A percentile compares a stretch with the other conserved stretches of the same genome.
These are phyloP conservation scores for Rotaria sp. DNA, from an alignment of 2,888 invertebrate species.

Conservation along the genomic window DNA sequence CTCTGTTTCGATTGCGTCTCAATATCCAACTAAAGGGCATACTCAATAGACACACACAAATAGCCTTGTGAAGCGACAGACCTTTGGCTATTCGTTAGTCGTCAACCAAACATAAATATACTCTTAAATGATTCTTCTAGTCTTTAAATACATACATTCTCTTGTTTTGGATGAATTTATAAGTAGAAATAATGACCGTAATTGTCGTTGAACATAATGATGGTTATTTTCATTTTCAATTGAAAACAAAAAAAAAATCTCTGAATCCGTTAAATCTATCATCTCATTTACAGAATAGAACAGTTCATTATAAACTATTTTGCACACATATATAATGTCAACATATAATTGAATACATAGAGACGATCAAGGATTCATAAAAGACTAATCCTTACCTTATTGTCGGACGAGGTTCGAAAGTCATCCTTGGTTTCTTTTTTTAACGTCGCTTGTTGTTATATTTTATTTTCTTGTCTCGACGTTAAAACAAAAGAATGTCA, in stretches of 20 bases:
- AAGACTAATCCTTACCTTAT: slow-evolving; percentile 6
- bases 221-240: too few species aligned
- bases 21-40: slow-evolving; percentile 4
- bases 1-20: background rate
- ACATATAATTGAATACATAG: background rate
- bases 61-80: slow-evolving; percentile 6
- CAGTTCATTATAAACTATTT: background rate
- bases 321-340: background rate
- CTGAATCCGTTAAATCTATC: background rate
- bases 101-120: background rate
- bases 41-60: background rate
- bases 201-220: background rate
- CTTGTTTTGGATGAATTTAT: background rate
- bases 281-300: background rate
- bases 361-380: background rate
- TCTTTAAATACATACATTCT: background rate
- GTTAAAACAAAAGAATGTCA: background rate
- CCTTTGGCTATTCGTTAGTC: background rate
- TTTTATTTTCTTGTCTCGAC: background rate
- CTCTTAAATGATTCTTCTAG: background rate
- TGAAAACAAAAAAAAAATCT: background rate
- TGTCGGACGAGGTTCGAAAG: background rate
- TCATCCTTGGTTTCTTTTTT: background rate
- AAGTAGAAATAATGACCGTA: background rate
- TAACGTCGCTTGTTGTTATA: background rate